A percentile compares a stretch with the other conserved stretches of the same genome.
Conservation (phyloP, 1,140 invertebrate genomes). For the Ephestia elutella region DNA sequence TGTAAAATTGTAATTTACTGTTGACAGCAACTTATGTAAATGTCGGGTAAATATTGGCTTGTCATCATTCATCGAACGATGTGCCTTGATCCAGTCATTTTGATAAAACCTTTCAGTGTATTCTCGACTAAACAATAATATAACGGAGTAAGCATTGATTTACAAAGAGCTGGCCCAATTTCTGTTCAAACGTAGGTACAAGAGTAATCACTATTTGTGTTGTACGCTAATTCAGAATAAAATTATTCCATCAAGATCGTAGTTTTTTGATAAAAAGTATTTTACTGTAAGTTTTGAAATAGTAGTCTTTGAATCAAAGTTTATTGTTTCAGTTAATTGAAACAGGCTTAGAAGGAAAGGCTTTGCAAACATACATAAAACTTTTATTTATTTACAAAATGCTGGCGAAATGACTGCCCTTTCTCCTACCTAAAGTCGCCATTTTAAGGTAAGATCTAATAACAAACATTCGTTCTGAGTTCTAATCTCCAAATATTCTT, state of each 20-base stretch:
- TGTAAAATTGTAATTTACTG: too few species aligned
- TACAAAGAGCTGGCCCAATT: not conserved
- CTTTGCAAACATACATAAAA: too few species aligned
- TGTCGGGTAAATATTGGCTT: not conserved
- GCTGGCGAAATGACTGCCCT: too few species aligned
- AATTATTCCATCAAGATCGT: too few species aligned
- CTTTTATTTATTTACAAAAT: too few species aligned
- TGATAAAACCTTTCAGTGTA: not conserved
- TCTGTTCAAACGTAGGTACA: not conserved
- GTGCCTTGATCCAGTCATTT: not conserved
- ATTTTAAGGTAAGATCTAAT: too few species aligned
- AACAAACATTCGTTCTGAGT: too few species aligned
- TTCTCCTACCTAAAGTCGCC: too few species aligned
- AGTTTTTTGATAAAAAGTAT: too few species aligned
- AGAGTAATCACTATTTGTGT: not conserved
- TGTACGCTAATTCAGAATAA: too few species aligned
- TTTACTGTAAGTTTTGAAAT: too few species aligned
- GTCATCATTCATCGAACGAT: not conserved
- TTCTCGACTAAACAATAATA: not conserved
- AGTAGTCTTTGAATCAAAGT: not conserved
- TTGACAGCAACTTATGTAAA: not conserved
- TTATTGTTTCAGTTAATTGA: not conserved
- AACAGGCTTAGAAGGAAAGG: not conserved
- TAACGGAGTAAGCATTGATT: slow-evolving; percentile 1
- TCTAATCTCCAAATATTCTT: not conserved